A percentile compares a stretch with the other conserved stretches of the same genome.
Evolutionary conservation across 1,140 invertebrate genomes (phyloP).

Genomic region (Uloborus diversus): DNA sequence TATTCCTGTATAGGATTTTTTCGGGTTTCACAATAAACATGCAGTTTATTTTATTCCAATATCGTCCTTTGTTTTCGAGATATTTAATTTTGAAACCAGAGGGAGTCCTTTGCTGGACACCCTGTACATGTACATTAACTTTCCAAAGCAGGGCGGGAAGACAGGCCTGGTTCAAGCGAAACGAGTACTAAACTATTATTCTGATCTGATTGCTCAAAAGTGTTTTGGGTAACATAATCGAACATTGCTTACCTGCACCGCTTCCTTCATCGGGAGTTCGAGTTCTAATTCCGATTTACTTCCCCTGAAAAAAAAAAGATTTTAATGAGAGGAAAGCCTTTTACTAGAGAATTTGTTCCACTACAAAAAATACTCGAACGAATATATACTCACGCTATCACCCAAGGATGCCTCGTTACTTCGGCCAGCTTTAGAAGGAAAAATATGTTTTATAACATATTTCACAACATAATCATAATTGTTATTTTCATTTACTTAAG

Average conservation of each 20-base stretch:
- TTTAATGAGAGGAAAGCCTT: neutral
- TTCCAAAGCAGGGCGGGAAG: neutral
- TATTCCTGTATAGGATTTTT: too few relatives aligned
- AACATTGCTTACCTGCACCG: conserved; percentile 79
- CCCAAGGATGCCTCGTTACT: conserved; percentile 57
- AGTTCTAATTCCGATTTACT: conserved; percentile 94
- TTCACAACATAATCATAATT: too few relatives aligned
- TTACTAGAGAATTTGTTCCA: neutral
- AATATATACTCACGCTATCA: conserved; percentile 54
- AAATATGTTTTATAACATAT: too few relatives aligned
- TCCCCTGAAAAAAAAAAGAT: conserved; percentile 69
- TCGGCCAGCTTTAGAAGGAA: conserved; percentile 58
- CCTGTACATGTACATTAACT: neutral
- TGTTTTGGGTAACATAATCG: neutral
- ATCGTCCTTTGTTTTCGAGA: neutral
- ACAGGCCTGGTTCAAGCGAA: neutral
- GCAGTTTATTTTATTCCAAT: too few relatives aligned
- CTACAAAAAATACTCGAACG: neutral
- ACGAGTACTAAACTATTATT: neutral
- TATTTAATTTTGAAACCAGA: neutral
- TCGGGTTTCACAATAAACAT: too few relatives aligned
- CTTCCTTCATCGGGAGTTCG: conserved; percentile 98
- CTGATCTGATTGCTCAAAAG: neutral
- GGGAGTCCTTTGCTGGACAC: neutral
- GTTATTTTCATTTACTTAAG: too few relatives aligned